These are phyloP conservation scores for Tiaroga cobitis DNA, from an alignment of 2,797 vertebrate genomes.

Conservation along the genomic window DNA sequence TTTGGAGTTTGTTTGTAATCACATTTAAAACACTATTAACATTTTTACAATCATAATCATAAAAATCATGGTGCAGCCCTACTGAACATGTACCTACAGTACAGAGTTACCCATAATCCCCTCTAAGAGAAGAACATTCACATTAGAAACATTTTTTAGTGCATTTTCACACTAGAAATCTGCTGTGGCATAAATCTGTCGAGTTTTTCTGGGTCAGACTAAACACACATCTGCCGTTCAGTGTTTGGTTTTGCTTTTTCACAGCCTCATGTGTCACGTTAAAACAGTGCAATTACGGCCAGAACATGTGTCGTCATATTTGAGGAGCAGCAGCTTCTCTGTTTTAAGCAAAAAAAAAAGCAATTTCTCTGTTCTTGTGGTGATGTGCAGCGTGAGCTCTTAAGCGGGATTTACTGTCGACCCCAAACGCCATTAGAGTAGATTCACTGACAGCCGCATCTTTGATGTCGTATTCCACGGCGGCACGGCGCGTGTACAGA, in stretches of 20 bases:
- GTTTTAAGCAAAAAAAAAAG: conserved; percentile 35
- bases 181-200: not conserved
- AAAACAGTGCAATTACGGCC: not conserved
- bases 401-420: conserved; percentile 59
- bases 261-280: not conserved
- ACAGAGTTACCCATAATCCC: not conserved
- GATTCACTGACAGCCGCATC: conserved; percentile 50
- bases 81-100: not conserved
- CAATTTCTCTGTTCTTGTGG: conserved; percentile 5
- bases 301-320: not conserved
- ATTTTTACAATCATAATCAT: not conserved
- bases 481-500: conserved; percentile 23
- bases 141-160: not conserved
- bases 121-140: not conserved
- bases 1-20: not conserved
- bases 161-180: not conserved
- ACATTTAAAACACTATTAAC: not conserved
- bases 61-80: not conserved
- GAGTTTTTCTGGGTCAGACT: not conserved
- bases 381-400: conserved; percentile 44
- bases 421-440: conserved; percentile 55
- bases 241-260: not conserved
- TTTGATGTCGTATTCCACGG: conserved; percentile 51
- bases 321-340: not conserved
- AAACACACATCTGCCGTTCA: not conserved